Base-by-base conservation (phyloP, 2,113 vertebrate species). In the Cebus imitator region DNA sequence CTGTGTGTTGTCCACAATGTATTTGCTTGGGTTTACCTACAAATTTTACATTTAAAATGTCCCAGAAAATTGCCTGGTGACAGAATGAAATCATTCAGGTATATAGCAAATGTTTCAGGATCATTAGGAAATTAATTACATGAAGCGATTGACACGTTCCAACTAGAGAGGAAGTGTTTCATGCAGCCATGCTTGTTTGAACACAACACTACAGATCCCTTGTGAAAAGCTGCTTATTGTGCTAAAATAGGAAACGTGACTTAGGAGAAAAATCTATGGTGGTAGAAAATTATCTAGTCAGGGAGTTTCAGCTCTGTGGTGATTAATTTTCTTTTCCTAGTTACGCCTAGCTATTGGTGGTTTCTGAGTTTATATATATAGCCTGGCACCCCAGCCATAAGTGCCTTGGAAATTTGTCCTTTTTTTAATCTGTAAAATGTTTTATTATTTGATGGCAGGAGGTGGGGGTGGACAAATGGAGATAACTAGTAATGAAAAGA, bases 111-210 rank as follows among this genome's bases (percentile, higher is more conserved):
- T 10, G 8, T 98, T 98, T 97, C 87, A 2, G 92, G 95, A 88
- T 97, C 89, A 82, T 98, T 98, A 98, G 89, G 91, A 98, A 98
- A 98, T 98, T 98, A 98, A 97, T 96, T 98, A 96, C 57, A 64
- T 75, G 96, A 98, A 98, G 94, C 97, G 98, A 98, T 96, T 98
- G 98, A 98, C 95, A 96, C 2, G 0, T 97, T 95, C 75, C 94
- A 96, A 96, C 93, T 85, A 97, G 81, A 98, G 88, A 81, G 86
- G 96, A 98, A 96, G 61, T 95, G 79, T 97, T 96, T 72, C 90
- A 70, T 75, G 93, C 0, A 82, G 3, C 0, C 0, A 81, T 95
- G 55, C 94, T 98, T 97, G 78, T 97, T 97, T 97, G 1, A 96
- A 93, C 96, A 87, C 66, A 94, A 94, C 48, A 94, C 68, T 43